Base-by-base conservation (phyloP, 2,888 invertebrate species). In the Brachypterus glaber region DNA sequence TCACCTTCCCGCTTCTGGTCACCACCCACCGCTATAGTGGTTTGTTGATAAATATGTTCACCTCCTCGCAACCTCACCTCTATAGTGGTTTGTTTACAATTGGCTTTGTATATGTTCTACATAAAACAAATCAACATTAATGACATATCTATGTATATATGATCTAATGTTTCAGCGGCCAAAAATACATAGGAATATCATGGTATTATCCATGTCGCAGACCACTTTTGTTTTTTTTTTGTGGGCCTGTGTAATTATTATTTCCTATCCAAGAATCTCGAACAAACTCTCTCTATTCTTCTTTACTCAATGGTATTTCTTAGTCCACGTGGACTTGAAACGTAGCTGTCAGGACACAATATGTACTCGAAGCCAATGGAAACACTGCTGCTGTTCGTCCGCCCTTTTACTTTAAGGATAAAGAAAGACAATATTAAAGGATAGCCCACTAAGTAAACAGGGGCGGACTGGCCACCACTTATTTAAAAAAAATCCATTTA, bases 341-440 rank as follows among this genome's bases (percentile, higher is more conserved):
- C 35, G 33, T 27, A n/a, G 39, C 47, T 52, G 60, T 57, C 59
- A 49, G 35, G 7, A 12, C 15, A n/a, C n/a, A n/a, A n/a, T n/a
- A n/a, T n/a, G 11, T 11, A 17, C 11, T 34, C 45, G 36, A n/a
- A n/a, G 45, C 60, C 62, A 62, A 60, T 59, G 33, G 44, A 35
- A 40, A 31, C 15, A n/a, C n/a, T n/a, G 27, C 34, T 33, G 35
- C 44, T 33, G 35, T 35, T 44, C 46, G 44, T 44, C 51, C 64
- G 60, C 64, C 64, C 61, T 53, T 58, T 61, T 63, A 62, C 63
- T 63, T 63, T 58, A 57, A 55, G 60, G 61, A 63, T 63, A 61
- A 62, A 60, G 60, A 61, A 58, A 59, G 58, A 57, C 60, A 60
- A n/a, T n/a, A n/a, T n/a, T n/a, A n/a, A n/a, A n/a, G n/a, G n/a